These are phyloP conservation scores for Oxyteleia sp. DNA, from an alignment of 2,888 invertebrate genomes.

Conservation along the genomic window DNA sequence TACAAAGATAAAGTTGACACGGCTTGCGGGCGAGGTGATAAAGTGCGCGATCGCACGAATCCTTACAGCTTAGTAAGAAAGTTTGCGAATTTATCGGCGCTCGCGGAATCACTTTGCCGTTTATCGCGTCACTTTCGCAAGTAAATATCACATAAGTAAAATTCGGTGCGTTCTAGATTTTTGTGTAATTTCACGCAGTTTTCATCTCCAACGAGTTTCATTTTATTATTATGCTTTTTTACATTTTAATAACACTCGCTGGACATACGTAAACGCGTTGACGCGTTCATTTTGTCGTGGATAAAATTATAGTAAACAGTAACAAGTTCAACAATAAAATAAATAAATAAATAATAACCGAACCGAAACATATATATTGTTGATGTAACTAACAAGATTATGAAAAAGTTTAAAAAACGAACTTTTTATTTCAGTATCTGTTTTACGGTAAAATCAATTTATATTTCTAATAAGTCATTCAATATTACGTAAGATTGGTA, in stretches of 20 bases:
- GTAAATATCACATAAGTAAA: constrained; percentile 63
- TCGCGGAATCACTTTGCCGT: constrained; percentile 27
- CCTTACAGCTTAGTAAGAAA: constrained; percentile 23
- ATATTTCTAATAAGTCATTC: background rate
- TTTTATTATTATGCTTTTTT: constrained; percentile 12
- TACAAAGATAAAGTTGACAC: too few species aligned
- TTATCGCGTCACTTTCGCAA: constrained; percentile 22
- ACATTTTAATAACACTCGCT: constrained; percentile 7
- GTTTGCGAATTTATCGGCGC: constrained; percentile 37
- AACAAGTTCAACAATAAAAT: constrained; percentile 21
- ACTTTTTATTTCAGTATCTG: background rate
- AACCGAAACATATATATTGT: constrained; percentile 17
- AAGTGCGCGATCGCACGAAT: constrained; percentile 36
- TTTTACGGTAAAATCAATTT: background rate
- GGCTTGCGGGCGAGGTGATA: constrained; percentile 15
- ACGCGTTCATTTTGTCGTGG: background rate
- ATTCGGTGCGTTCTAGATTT: constrained; percentile 51
- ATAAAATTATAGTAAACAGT: constrained; percentile 16
- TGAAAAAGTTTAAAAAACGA: constrained; percentile 26
- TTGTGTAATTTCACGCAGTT: constrained; percentile 10
- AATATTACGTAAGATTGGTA: background rate
- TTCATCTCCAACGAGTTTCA: background rate
- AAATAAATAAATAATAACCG: constrained; percentile 25
- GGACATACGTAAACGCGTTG: background rate
- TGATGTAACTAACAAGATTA: constrained; percentile 15